A percentile compares a stretch with the other conserved stretches of the same genome.
Evolutionary conservation across 2,797 vertebrate species (phyloP).

Genomic region (Nyctalus aviator): DNA sequence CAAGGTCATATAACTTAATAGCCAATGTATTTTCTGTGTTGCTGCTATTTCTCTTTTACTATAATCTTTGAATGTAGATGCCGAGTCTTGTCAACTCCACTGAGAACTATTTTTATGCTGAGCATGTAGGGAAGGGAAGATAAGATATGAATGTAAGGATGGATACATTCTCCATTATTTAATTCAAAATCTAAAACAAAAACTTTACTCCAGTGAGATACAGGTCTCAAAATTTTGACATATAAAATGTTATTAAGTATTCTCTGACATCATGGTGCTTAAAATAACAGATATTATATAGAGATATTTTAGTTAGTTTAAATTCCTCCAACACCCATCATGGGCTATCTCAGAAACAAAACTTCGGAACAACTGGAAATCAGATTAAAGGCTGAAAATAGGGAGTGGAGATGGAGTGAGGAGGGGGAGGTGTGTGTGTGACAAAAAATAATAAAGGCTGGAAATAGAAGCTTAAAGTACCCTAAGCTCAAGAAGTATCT

Average conservation of each 20-base stretch:
- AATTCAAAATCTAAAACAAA: constrained; percentile 59
- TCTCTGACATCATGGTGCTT: background rate
- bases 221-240: constrained; percentile 18
- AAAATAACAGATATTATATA: constrained; percentile 21
- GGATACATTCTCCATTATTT: background rate
- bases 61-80: background rate
- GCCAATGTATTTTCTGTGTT: background rate
- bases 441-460: constrained; percentile 11
- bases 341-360: constrained; percentile 52
- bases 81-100: background rate
- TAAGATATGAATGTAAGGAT: background rate
- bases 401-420: background rate
- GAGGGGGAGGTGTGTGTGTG: background rate
- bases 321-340: background rate
- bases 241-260: background rate
- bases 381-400: constrained; percentile 21
- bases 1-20: background rate
- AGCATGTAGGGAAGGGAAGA: background rate
- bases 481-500: background rate
- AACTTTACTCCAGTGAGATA: background rate
- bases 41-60: constrained; percentile 28
- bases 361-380: background rate
- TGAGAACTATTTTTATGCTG: constrained; percentile 35
- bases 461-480: background rate
- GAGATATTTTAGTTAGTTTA: constrained; percentile 7